phyloP scores from a whole-genome alignment of 2,888 invertebrate species.

The Patella pellucida region DNA sequence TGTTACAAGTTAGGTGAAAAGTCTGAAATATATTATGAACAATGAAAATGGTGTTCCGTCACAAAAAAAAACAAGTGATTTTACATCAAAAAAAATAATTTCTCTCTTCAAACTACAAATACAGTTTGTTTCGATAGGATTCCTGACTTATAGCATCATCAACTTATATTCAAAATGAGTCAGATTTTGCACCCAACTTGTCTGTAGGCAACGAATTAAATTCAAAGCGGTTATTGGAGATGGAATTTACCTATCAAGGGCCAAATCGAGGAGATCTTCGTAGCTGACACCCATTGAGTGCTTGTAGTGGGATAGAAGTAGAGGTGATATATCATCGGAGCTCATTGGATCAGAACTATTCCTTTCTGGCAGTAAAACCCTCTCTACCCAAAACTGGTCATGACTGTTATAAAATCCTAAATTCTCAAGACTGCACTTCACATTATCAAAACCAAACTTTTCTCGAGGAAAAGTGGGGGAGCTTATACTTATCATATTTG shows the following conservation, averaged over 20 bases:
- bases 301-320: conserved; percentile 69
- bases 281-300: conserved; percentile 84
- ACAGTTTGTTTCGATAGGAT: too few species aligned
- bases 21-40: too few species aligned
- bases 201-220: too few species aligned
- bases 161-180: neutral
- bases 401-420: conserved; percentile 59
- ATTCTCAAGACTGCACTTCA: conserved; percentile 58
- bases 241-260: conserved; percentile 77
- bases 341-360: conserved; percentile 43
- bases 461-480: neutral
- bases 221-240: neutral
- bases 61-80: too few species aligned
- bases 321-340: conserved; percentile 73
- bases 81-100: too few species aligned
- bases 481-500: neutral
- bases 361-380: conserved; percentile 46
- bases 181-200: conserved; percentile 3
- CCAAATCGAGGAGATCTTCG: conserved; percentile 91
- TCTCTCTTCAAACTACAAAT: too few species aligned
- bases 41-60: too few species aligned
- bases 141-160: too few species aligned
- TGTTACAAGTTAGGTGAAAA: too few species aligned
- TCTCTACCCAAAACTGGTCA: conserved; percentile 66
- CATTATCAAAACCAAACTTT: conserved; percentile 47